Conservation (phyloP, 64 coral and sea anemone species). For the Montipora cactus region DNA sequence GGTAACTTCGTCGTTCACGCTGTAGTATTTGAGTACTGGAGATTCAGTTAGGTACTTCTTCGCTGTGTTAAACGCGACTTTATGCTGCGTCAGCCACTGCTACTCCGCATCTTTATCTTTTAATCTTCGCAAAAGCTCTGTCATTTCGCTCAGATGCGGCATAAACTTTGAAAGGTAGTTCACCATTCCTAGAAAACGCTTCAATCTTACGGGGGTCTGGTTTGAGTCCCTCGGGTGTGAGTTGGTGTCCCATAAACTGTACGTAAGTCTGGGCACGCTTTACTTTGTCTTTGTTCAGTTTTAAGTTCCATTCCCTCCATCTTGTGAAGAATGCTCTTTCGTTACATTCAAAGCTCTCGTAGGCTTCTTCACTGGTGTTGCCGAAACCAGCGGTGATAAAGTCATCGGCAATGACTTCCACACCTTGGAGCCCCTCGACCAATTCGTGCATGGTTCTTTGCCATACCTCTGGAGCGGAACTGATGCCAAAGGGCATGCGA, state of each 20-base stretch:
- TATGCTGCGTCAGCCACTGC: conserved; percentile 7
- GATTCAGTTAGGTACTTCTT: conserved; percentile 29
- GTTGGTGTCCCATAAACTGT: background rate
- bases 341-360: background rate
- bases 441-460: conserved; percentile 27
- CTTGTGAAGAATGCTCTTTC: background rate
- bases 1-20: conserved; percentile 4
- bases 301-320: conserved; percentile 2
- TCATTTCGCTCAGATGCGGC: conserved; percentile 4
- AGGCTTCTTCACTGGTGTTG: background rate
- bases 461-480: conserved; percentile 17
- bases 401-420: conserved; percentile 4
- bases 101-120: background rate
- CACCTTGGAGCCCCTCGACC: background rate
- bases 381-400: conserved; percentile 10
- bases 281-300: background rate
- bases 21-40: too few relatives aligned
- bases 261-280: background rate
- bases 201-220: background rate
- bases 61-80: background rate
- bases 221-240: background rate
- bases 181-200: conserved; percentile 13
- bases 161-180: background rate
- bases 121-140: background rate
- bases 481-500: background rate